These are phyloP conservation scores for Apocrypta bakeri DNA, from an alignment of 1,140 invertebrate species.

Conservation along the genomic window DNA sequence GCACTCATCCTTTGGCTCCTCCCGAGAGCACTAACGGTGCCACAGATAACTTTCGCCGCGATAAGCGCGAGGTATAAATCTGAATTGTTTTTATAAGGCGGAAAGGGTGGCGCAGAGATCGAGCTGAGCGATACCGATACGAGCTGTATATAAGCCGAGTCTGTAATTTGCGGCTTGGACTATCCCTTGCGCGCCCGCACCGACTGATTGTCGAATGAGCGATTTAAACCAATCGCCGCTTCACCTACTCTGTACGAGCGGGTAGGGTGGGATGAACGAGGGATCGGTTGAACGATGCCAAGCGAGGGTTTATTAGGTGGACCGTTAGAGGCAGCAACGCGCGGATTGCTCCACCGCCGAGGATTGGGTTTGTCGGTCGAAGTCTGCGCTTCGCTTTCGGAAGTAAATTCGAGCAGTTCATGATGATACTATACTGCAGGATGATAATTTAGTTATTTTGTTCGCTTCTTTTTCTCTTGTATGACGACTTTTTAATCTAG, in stretches of 20 bases:
- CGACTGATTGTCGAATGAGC: background rate
- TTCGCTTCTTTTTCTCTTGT: background rate
- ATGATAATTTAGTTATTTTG: too few relatives aligned
- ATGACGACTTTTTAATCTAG: too few relatives aligned
- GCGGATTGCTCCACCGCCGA: background rate
- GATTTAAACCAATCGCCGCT: conserved; percentile 40
- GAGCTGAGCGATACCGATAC: background rate
- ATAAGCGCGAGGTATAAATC: conserved; percentile 41
- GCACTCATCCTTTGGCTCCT: conserved; percentile 19
- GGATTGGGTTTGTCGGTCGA: background rate
- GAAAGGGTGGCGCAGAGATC: background rate
- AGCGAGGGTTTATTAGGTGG: conserved; percentile 18
- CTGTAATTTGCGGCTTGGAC: conserved; percentile 34
- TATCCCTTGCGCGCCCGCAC: background rate
- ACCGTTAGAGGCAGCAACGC: background rate
- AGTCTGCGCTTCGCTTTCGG: too few relatives aligned
- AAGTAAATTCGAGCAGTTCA: too few relatives aligned
- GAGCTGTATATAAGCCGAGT: background rate
- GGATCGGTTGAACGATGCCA: background rate
- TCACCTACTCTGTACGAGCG: background rate
- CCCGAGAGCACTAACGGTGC: conserved; percentile 27
- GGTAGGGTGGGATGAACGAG: too few relatives aligned
- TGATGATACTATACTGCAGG: too few relatives aligned
- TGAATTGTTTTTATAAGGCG: conserved; percentile 39
- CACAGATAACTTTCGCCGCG: conserved; percentile 36